phyloP scores from a whole-genome alignment of 2,113 vertebrate species.

The Entosphenus tridentatus region DNA sequence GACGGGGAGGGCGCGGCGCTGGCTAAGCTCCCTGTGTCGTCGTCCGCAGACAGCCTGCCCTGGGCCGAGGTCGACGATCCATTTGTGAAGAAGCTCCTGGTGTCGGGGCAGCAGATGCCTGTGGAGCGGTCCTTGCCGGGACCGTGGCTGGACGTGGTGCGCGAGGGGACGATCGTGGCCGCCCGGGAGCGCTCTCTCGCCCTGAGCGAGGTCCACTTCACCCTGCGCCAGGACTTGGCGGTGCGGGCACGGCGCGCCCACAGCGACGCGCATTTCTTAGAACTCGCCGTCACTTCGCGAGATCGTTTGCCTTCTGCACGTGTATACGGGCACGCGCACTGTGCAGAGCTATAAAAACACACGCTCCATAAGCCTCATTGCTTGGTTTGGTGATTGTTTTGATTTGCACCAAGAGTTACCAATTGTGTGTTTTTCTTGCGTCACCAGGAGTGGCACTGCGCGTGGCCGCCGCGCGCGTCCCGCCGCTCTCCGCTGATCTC shows the following conservation, averaged over 20 bases:
- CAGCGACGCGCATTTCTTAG: neutral
- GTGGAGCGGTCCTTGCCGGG: conserved; percentile 17
- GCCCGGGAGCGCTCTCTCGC: conserved; percentile 17
- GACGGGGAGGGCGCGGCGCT: neutral
- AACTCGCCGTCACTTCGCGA: neutral
- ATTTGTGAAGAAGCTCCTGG: conserved; percentile 18
- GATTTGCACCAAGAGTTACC: no score
- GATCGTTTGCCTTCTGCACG: neutral
- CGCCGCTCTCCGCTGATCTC: no score
- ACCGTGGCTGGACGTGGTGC: conserved; percentile 20
- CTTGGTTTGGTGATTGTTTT: no score
- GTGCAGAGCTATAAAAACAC: conserved; percentile 5
- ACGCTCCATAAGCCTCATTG: conserved; percentile 1
- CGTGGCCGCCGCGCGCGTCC: no score
- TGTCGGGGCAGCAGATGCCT: conserved; percentile 17
- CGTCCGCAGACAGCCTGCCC: conserved; percentile 20
- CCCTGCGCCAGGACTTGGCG: conserved; percentile 19
- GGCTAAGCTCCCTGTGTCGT: neutral
- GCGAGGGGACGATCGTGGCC: conserved; percentile 16
- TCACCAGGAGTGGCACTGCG: no score
- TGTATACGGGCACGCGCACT: conserved; percentile 4
- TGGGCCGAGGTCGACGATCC: conserved; percentile 20
- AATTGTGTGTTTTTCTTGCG: no score
- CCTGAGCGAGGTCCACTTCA: conserved; percentile 19
- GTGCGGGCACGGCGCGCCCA: conserved; percentile 11